A percentile compares a stretch with the other conserved stretches of the same genome.
Evolutionary conservation across 2,888 invertebrate genomes (phyloP).

Genomic region (Strigamia transsilvanica): DNA sequence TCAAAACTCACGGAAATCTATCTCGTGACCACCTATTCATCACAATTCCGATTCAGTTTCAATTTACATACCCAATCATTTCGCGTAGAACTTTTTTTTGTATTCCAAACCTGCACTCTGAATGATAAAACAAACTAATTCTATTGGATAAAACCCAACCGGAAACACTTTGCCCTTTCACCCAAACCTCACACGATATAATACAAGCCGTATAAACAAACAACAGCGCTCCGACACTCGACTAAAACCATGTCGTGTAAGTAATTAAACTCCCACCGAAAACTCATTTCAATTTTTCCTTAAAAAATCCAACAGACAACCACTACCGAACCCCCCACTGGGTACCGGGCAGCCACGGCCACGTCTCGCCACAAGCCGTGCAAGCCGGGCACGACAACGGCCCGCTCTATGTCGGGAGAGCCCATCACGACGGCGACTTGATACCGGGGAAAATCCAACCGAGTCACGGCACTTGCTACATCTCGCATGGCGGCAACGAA

Average conservation of each 20-base stretch:
- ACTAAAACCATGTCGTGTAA: constrained; percentile 11
- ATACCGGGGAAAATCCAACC: constrained; percentile 53
- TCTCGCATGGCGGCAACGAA: constrained; percentile 43
- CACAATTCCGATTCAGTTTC: no score
- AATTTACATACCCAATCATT: no score
- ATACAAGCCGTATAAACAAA: no score
- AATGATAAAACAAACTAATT: no score
- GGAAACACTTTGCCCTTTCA: no score
- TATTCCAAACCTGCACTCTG: no score
- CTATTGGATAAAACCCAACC: no score
- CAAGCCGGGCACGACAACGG: constrained; percentile 48
- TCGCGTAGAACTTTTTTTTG: no score
- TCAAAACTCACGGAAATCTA: no score
- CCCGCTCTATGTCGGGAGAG: constrained; percentile 33
- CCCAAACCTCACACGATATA: no score
- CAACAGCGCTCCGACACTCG: no score
- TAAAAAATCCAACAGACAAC: not conserved
- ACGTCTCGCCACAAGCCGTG: constrained; percentile 26
- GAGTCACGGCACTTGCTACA: constrained; percentile 36
- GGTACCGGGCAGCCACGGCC: not conserved
- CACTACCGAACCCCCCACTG: constrained; percentile 34
- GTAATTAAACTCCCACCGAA: not conserved
- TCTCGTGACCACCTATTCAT: no score
- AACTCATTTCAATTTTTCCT: not conserved
- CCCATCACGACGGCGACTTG: constrained; percentile 43